These are phyloP conservation scores for Stomatorhinus walkeri DNA, from an alignment of 2,797 vertebrate genomes.

Conservation along the genomic window DNA sequence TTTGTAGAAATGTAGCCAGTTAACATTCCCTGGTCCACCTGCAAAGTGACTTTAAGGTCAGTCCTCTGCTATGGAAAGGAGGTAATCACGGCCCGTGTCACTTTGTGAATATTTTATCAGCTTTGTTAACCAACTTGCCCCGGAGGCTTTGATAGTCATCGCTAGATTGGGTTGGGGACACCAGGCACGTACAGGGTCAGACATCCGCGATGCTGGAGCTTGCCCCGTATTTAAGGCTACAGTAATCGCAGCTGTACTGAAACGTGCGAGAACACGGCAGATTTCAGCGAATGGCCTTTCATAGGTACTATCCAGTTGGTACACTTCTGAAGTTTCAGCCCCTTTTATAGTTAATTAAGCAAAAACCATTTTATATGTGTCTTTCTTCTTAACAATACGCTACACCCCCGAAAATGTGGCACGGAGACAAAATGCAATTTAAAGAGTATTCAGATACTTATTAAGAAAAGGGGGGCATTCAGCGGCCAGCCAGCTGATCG, in stretches of 20 bases:
- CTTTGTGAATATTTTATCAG: constrained; percentile 5
- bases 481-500: constrained; percentile 46
- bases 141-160: neutral
- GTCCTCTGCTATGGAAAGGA: neutral
- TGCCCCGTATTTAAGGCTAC: neutral
- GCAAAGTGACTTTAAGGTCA: neutral
- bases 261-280: neutral
- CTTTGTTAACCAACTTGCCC: neutral
- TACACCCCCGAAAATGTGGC: constrained; percentile 36
- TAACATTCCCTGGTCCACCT: neutral
- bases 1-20: neutral
- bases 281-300: neutral
- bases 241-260: neutral
- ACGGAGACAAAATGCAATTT: constrained; percentile 28
- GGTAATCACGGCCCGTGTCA: neutral
- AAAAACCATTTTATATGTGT: constrained; percentile 45
- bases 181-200: neutral
- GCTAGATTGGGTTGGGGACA: neutral
- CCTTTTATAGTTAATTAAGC: constrained; percentile 37
- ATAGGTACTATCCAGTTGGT: neutral
- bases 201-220: neutral
- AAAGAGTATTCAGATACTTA: constrained; percentile 41
- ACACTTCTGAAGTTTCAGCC: constrained; percentile 34
- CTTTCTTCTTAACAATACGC: constrained; percentile 43
- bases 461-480: constrained; percentile 48